Base-by-base conservation (phyloP, 1,140 invertebrate species). In the Medauroidea extradentata region DNA sequence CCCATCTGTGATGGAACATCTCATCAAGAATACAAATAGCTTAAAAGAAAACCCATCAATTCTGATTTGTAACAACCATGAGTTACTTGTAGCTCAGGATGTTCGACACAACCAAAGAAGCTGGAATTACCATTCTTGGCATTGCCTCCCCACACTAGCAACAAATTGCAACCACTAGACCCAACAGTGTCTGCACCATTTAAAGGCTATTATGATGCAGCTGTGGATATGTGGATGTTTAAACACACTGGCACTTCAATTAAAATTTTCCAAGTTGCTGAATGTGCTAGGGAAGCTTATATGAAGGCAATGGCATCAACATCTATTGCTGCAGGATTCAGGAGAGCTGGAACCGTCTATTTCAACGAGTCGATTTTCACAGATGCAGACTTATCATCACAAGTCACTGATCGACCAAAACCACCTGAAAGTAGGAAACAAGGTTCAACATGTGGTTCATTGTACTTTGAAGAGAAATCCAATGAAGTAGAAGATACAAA, bases 281-380 rank as follows among this genome's bases (percentile, higher is more conserved):
- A 51, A 29, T 60, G 70, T 13, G 54, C 70, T 53, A 52, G 49
- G 18, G 21, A 48, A 23, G 62, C 70, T 11, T 61, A 65, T 44
- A 44, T 60, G 38, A 24, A 54, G 25, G 63, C 73, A 18, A 52
- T 67, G 29, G 75, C 68, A 24, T 64, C 67, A 21, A 24, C 7
- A 53, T 74, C 72, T 56, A 74, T 75, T 39, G 55, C 41, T 2
- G 56, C 61, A 46, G 72, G 67, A 23, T 73, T 74, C 62, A 25
- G 42, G 25, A 46, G 42, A 23, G 54, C 66, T 39, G 70, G 71
- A 38, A 70, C 74, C 50, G 67, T 14, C 42, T 71, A 71, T 19
- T 69, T 69, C n/a, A 71, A 75, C 62, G 16, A 54, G 23, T 44
- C 71, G 23, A 64, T 74, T 27, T 74, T 75, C 60, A 14, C 52